Evolutionary conservation across 2,797 vertebrate genomes (phyloP).

Genomic region (Enteromius afrohamiltoni): DNA sequence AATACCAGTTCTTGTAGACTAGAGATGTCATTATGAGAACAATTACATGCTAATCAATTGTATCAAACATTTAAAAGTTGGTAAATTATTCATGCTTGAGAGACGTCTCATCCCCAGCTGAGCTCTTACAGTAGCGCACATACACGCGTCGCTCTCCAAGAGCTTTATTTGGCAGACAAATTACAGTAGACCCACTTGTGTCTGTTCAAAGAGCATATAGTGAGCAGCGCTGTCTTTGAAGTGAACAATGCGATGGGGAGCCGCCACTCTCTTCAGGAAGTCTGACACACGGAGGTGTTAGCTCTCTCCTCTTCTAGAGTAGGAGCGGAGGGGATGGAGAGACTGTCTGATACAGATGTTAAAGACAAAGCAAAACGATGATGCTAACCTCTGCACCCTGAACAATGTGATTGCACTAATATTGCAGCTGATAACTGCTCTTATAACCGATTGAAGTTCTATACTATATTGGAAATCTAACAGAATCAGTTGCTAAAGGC

Average conservation of each 20-base stretch:
- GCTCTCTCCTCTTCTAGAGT: conserved; percentile 55
- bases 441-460: background rate
- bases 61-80: conserved; percentile 44
- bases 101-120: conserved; percentile 28
- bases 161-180: conserved; percentile 46
- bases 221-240: conserved; percentile 51
- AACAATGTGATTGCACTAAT: background rate
- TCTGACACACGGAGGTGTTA: conserved; percentile 66
- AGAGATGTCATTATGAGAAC: conserved; percentile 23
- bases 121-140: conserved; percentile 33
- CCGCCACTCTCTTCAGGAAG: conserved; percentile 68
- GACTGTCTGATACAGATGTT: conserved; percentile 33
- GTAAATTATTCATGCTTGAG: conserved; percentile 41
- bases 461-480: background rate
- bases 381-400: background rate
- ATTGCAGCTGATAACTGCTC: background rate
- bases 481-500: background rate
- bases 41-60: conserved; percentile 49
- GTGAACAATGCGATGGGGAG: conserved; percentile 49
- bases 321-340: conserved; percentile 4
- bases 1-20: conserved; percentile 39
- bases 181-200: conserved; percentile 40
- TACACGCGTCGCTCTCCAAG: background rate
- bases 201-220: conserved; percentile 47
- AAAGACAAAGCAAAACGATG: background rate